A percentile compares a stretch with the other conserved stretches of the same genome.
Evolutionary conservation across 37 sponge, comb jelly and placozoan genomes (phyloP).

Genomic region (Oscarella lobularis): DNA sequence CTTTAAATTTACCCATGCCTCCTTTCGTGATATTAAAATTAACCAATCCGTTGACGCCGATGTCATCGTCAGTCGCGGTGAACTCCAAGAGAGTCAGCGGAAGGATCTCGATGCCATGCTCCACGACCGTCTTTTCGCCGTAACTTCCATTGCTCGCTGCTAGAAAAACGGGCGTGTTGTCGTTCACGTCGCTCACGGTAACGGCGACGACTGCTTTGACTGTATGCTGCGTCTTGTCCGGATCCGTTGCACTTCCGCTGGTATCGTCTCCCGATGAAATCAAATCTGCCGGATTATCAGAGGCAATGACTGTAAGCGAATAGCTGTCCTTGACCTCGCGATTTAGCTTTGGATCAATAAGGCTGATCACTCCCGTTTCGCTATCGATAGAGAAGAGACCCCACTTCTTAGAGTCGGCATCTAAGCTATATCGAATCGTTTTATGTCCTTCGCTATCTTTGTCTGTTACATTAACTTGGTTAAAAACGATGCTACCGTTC

Average conservation of each 20-base stretch:
- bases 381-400: neutral
- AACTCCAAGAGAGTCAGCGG: neutral
- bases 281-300: neutral
- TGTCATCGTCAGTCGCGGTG: neutral
- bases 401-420: neutral
- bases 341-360: neutral
- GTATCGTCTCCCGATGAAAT: neutral
- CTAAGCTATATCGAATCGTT: neutral
- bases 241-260: neutral
- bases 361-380: neutral
- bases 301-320: neutral
- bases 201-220: neutral
- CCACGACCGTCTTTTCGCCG: neutral
- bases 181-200: conserved; percentile 1
- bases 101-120: neutral
- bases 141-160: neutral
- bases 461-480: neutral
- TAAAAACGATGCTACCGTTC: neutral
- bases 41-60: neutral
- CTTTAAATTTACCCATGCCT: neutral
- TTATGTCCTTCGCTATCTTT: neutral
- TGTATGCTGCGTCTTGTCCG: neutral
- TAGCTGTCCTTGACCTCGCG: neutral
- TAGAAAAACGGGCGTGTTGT: neutral
- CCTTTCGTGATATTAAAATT: neutral